phyloP scores from a whole-genome alignment of 2,113 vertebrate genomes.

The Chloropsis hardwickii region DNA sequence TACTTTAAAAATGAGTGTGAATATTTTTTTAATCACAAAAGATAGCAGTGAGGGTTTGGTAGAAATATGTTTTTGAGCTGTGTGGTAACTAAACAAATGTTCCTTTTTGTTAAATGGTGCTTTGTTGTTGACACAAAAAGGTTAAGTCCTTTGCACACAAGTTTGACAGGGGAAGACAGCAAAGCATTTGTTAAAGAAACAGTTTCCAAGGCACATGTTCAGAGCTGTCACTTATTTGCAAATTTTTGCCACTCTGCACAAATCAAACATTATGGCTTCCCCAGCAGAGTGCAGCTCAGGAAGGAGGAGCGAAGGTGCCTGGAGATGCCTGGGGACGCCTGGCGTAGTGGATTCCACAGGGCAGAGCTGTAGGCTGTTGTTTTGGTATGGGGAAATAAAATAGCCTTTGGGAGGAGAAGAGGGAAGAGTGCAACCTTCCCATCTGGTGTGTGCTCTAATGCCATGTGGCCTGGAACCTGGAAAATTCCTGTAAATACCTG shows the following conservation, averaged over 20 bases:
- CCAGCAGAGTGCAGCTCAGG: not conserved
- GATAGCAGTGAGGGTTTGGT: not conserved
- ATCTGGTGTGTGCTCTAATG: not conserved
- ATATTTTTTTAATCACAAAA: not conserved
- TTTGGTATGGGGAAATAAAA: not conserved
- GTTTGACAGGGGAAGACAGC: not conserved
- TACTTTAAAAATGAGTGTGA: not conserved
- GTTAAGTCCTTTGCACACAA: not conserved
- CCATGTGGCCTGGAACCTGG: not conserved
- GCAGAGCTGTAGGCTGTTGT: not conserved
- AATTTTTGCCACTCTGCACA: not conserved
- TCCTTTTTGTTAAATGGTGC: not conserved
- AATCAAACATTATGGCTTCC: not conserved
- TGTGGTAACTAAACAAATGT: not conserved
- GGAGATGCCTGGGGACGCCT: fast-evolving
- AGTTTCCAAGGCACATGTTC: not conserved
- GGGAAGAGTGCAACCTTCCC: not conserved
- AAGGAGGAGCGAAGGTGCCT: not conserved
- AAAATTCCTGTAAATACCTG: conserved; percentile 8
- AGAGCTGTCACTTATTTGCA: not conserved
- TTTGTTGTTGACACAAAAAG: not conserved
- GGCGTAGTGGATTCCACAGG: fast-evolving
- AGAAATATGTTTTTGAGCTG: not conserved
- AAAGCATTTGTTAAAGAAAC: not conserved
- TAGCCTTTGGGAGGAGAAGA: not conserved